Evolutionary conservation across 2,797 vertebrate species (phyloP).

Genomic region (Neosilurus hyrtlii): DNA sequence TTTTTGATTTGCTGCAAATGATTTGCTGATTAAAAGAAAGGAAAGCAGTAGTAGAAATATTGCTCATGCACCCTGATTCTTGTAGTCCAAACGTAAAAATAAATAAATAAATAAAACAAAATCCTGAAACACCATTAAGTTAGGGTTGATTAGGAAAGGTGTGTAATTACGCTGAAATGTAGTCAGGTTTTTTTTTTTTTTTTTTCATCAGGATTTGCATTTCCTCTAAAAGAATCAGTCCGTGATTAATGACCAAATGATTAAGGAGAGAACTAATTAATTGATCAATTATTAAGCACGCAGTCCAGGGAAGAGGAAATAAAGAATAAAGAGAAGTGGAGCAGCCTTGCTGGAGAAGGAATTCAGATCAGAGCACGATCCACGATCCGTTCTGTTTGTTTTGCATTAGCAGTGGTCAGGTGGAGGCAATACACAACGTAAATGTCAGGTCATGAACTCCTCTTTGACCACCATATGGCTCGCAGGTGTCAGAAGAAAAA

Average conservation of each 20-base stretch:
- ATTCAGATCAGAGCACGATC: background rate
- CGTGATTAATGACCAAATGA: conserved; percentile 83
- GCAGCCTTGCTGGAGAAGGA: background rate
- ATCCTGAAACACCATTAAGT: conserved; percentile 78
- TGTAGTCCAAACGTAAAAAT: background rate
- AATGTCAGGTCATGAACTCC: conserved; percentile 23
- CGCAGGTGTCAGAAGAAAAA: background rate
- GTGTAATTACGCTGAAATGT: conserved; percentile 80
- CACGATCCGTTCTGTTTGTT: background rate
- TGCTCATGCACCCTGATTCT: background rate
- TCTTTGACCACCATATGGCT: conserved; percentile 7
- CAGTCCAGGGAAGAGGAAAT: conserved; percentile 69
- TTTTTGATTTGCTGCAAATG: too few species aligned
- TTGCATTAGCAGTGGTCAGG: background rate
- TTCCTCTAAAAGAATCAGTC: conserved; percentile 78
- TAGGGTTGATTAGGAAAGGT: conserved; percentile 78
- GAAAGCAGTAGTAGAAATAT: conserved; percentile 28
- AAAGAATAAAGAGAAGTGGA: conserved; percentile 55
- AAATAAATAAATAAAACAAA: conserved; percentile 70
- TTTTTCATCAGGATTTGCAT: conserved; percentile 68
- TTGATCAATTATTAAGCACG: conserved; percentile 82
- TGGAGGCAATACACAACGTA: background rate
- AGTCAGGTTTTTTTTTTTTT: conserved; percentile 73
- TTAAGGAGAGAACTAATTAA: conserved; percentile 82
- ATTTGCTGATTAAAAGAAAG: conserved; percentile 41